Evolutionary conservation across 2,888 invertebrate species (phyloP), one percentile per base, ranked within the genome.

Genomic region (Ectobius pallidus): DNA sequence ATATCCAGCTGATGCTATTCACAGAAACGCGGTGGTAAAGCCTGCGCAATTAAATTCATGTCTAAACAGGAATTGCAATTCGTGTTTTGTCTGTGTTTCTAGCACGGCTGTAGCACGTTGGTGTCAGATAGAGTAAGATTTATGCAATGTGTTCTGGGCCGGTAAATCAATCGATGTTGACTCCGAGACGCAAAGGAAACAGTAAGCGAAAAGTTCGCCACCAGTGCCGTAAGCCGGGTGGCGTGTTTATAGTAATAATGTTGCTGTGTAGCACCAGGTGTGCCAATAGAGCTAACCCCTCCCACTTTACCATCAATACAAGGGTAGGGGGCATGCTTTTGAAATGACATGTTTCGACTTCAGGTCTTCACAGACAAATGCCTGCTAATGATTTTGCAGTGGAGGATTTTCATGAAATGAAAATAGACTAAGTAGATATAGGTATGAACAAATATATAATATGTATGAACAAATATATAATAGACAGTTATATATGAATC

Each of bases 101-200:
- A n/a, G 52, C 69, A 63, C 63, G 39, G 52, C 52, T 30, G 52
- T n/a, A n/a, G n/a, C n/a, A n/a, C n/a, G n/a, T n/a, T 32, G 65
- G 63, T 65, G 16, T 30, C 39, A 61, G 39, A 11, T 30, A 58
- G 67, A 67, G 68, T 49, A 72, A 73, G 72, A 73, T 73, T 73
- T 73, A 73, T 73, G 63, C 9, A 27, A 44, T 69, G 25, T 44
- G 16, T 11, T 42, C 32, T 69, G 69, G n/a, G n/a, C 62, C 39
- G 69, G 63, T 73, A 73, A 73, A 73, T 73, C 72, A 73, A 73
- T 73, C 69, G 72, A 65, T 49, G 69, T 42, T 63, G 63, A 63
- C 44, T 65, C 65, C 6, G 32, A 14, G 32, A 55, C 22, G 1
- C 27, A 34, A 11, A 20, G 52, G 20, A 52, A 52, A 25, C 52